Conservation (phyloP, 2,888 invertebrate genomes). For the Agrotis ipsilon region DNA sequence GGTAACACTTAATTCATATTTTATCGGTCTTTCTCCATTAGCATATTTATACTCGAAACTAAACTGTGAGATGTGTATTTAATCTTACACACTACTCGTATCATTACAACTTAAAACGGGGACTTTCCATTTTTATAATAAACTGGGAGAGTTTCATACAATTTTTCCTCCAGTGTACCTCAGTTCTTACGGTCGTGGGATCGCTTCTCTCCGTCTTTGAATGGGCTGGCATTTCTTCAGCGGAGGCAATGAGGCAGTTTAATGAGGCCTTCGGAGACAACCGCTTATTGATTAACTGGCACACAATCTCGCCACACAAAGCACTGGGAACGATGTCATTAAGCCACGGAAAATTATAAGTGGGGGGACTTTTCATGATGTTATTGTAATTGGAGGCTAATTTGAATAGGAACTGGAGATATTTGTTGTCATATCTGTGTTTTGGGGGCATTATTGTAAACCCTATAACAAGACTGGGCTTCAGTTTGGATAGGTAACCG, state of each 20-base stretch:
- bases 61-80: too few relatives aligned
- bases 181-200: constrained; percentile 51
- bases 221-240: constrained; percentile 78
- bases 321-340: constrained; percentile 14
- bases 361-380: not conserved
- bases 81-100: too few relatives aligned
- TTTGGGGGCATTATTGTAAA: not conserved
- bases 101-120: too few relatives aligned
- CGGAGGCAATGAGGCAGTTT: constrained; percentile 81
- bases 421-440: too few relatives aligned
- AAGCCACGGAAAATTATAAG: constrained; percentile 8
- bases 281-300: constrained; percentile 74
- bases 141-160: too few relatives aligned
- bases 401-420: not conserved
- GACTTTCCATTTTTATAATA: too few relatives aligned
- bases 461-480: too few relatives aligned
- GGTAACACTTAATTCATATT: too few relatives aligned
- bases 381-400: not conserved
- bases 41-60: too few relatives aligned
- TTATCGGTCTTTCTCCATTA: too few relatives aligned
- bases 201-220: constrained; percentile 71
- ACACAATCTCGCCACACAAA: constrained; percentile 44
- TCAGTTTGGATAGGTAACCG: too few relatives aligned
- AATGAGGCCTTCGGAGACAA: constrained; percentile 76
- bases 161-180: constrained; percentile 63